phyloP scores from a whole-genome alignment of 2,888 invertebrate genomes.

The Eristalis pertinax region DNA sequence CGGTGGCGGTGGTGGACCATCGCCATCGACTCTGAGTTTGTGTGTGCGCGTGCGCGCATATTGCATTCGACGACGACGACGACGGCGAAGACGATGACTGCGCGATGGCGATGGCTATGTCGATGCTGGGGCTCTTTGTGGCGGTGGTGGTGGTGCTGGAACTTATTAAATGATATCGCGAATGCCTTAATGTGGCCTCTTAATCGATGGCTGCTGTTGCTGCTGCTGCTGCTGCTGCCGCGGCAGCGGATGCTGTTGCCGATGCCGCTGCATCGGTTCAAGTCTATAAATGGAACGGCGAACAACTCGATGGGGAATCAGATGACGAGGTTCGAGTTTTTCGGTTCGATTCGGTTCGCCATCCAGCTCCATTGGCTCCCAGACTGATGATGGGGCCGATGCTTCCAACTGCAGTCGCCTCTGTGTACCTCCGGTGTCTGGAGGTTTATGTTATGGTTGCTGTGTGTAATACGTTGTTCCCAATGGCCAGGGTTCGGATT shows the following conservation, averaged over 20 bases:
- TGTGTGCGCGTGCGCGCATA: slow-evolving; percentile 40
- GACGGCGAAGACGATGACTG: not conserved
- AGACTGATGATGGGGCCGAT: slow-evolving; percentile 61
- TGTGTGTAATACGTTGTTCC: slow-evolving; percentile 66
- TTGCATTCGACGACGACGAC: not conserved
- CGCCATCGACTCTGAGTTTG: slow-evolving; percentile 3
- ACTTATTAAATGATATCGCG: slow-evolving; percentile 73
- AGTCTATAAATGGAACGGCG: slow-evolving; percentile 71
- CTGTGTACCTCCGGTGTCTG: slow-evolving; percentile 42
- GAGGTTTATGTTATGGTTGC: slow-evolving; percentile 68
- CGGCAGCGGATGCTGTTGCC: not conserved
- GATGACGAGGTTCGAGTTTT: slow-evolving; percentile 61
- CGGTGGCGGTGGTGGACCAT: not conserved
- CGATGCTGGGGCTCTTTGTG: not conserved
- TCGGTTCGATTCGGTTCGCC: slow-evolving; percentile 10
- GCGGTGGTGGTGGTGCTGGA: slow-evolving; percentile 53
- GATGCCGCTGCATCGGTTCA: slow-evolving; percentile 22
- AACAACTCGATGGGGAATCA: slow-evolving; percentile 69
- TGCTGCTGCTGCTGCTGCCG: slow-evolving; percentile 10
- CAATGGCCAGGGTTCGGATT: slow-evolving; percentile 52
- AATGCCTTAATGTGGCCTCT: slow-evolving; percentile 72
- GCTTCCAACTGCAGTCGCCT: slow-evolving; percentile 54
- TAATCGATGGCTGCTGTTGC: slow-evolving; percentile 72
- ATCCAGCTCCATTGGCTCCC: slow-evolving; percentile 66
- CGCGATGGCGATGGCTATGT: not conserved